These are phyloP conservation scores for Cephus pulcher DNA, from an alignment of 2,888 invertebrate species.

Conservation along the genomic window DNA sequence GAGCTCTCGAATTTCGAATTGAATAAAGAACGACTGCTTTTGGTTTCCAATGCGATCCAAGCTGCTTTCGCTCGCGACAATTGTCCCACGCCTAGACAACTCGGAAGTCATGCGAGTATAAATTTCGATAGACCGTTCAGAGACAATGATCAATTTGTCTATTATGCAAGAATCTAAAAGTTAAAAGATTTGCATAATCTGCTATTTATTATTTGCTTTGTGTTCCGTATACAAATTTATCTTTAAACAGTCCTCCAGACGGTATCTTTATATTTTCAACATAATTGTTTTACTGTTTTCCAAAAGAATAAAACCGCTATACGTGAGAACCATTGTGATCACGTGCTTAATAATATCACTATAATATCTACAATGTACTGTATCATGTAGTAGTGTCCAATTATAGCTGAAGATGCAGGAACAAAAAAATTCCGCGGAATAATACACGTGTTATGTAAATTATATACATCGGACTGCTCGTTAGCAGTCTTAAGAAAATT, in stretches of 20 bases:
- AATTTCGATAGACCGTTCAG: background rate
- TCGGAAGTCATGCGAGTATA: background rate
- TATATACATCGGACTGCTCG: background rate
- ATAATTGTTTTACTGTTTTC: background rate
- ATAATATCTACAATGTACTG: background rate
- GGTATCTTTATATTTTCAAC: background rate
- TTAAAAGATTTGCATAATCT: background rate
- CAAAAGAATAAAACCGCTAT: background rate
- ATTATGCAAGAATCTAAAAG: background rate
- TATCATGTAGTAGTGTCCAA: background rate
- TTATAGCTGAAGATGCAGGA: background rate
- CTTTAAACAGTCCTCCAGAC: background rate
- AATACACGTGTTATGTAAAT: background rate
- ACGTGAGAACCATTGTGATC: background rate
- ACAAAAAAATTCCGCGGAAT: background rate
- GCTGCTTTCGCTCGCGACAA: background rate
- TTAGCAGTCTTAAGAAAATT: background rate
- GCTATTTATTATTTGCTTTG: background rate
- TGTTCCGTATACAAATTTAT: background rate
- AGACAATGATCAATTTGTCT: background rate
- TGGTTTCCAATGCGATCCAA: background rate
- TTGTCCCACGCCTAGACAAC: background rate
- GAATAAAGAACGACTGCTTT: constrained; percentile 12
- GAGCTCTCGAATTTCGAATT: constrained; percentile 29
- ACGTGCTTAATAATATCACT: background rate